Conservation (phyloP, 2,888 invertebrate species). For the Malthinus flaveolus region DNA sequence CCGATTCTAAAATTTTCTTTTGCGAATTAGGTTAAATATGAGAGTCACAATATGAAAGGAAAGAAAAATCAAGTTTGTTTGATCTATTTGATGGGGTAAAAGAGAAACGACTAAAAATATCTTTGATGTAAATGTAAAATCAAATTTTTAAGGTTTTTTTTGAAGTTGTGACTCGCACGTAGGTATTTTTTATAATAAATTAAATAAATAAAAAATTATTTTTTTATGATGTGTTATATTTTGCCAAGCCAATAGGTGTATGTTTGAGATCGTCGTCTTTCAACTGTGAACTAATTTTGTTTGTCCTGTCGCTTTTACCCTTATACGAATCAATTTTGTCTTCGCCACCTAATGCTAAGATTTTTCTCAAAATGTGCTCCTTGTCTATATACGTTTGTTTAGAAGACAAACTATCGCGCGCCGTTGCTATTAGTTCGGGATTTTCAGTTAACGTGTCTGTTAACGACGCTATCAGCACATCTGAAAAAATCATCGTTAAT, state of each 20-base stretch:
- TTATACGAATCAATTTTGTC: conserved; percentile 59
- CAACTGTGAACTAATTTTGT: conserved; percentile 32
- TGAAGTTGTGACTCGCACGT: too few relatives aligned
- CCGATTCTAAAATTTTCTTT: neutral
- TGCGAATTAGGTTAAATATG: too few relatives aligned
- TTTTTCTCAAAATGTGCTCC: conserved; percentile 57
- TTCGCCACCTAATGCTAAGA: conserved; percentile 56
- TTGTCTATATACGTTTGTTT: conserved; percentile 38
- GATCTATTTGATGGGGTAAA: too few relatives aligned
- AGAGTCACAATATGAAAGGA: too few relatives aligned
- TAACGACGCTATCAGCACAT: conserved; percentile 74
- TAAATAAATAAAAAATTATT: neutral
- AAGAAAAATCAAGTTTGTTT: too few relatives aligned
- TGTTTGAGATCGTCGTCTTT: conserved; percentile 49
- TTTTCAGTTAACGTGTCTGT: conserved; percentile 75
- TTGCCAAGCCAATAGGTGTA: conserved; percentile 37
- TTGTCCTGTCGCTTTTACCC: conserved; percentile 53
- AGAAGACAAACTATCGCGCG: conserved; percentile 34
- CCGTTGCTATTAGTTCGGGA: conserved; percentile 64
- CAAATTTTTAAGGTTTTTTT: too few relatives aligned
- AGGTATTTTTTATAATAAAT: too few relatives aligned
- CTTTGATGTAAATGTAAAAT: too few relatives aligned
- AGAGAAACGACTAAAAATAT: too few relatives aligned
- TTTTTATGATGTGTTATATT: conserved; percentile 37
- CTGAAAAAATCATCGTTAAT: conserved; percentile 54